These are phyloP conservation scores for Chiropotes sagulatus DNA, from an alignment of 2,797 vertebrate species.

Conservation along the genomic window DNA sequence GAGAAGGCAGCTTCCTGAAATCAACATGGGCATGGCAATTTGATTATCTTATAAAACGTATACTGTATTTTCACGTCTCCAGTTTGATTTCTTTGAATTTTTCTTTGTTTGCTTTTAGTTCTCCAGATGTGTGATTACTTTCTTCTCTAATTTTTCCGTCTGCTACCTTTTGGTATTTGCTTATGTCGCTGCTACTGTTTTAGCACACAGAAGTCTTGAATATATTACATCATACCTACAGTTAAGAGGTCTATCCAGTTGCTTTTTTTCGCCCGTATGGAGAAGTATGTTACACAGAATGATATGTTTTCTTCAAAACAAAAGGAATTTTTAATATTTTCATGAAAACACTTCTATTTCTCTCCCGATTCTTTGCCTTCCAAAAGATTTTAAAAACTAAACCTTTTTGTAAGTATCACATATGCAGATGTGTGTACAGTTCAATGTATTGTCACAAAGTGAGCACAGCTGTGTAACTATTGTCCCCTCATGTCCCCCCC, in stretches of 20 bases:
- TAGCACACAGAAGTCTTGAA: background rate
- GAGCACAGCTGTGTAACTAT: background rate
- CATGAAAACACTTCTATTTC: background rate
- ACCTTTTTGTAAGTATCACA: background rate
- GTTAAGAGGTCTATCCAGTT: background rate
- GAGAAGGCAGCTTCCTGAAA: slow-evolving; percentile 36
- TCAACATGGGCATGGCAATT: background rate
- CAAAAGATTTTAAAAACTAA: background rate
- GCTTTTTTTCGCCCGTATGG: background rate
- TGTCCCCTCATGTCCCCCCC: accelerated
- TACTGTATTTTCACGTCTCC: slow-evolving; percentile 48
- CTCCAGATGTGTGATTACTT: slow-evolving; percentile 12
- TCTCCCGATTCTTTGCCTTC: background rate
- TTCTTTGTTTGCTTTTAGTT: slow-evolving; percentile 1
- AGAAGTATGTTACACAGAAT: background rate
- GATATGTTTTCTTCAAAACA: slow-evolving; percentile 30
- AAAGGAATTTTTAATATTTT: background rate
- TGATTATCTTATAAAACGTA: slow-evolving; percentile 59
- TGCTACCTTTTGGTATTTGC: background rate
- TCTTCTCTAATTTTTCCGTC: background rate
- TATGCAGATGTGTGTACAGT: background rate
- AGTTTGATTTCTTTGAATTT: slow-evolving; percentile 55
- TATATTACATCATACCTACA: background rate
- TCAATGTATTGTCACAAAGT: background rate
- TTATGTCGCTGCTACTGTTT: background rate